Evolutionary conservation across 1,140 invertebrate species (phyloP), one percentile per base, ranked within the genome.

Genomic region (Apis dorsata): DNA sequence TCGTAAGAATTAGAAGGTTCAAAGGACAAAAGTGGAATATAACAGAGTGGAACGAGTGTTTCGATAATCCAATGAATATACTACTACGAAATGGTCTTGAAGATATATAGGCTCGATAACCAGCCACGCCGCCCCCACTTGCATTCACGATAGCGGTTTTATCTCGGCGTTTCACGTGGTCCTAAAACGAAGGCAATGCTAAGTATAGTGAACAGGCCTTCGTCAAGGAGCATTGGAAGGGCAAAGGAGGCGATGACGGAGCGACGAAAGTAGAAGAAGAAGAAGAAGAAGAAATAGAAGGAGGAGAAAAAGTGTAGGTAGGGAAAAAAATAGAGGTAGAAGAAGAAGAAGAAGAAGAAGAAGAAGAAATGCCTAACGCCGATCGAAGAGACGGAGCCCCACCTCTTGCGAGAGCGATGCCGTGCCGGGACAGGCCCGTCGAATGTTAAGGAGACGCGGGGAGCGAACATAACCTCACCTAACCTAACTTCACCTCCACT

Each of bases 391-490:
- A 86, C 89, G 83, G 89, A 91, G 89, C 88, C 88, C 88, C 90
- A 89, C 90, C 88, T 89, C 90, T 90, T 79, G 79, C 74, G 66
- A 89, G 85, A 86, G 63, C 84, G 83, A 86, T 88, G 89, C 86
- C 88, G 85, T 85, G 88, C 83, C 88, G 87, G 90, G 91, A 92
- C 91, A 91, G 91, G 91, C 91, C 89, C 90, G 91, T 92, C 91
- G 91, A 92, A 92, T 91, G 91, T 92, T 92, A 92, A 91, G 91
- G 89, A 91, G 89, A 91, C 89, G 83, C 66, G 84, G 88, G 81
- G 88, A 87, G 83, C 88, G 86, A 88, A 85, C 83, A 89, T 91
- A 91, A 91, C 90, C 86, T 91, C 87, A 86, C 85, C 89, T 90
- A 89, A 89, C 86, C 86, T 89, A 89, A 91, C 90, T 85, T 91